Base-by-base conservation (phyloP, 2,888 invertebrate species). In the Hydrotaea diabolus region DNA sequence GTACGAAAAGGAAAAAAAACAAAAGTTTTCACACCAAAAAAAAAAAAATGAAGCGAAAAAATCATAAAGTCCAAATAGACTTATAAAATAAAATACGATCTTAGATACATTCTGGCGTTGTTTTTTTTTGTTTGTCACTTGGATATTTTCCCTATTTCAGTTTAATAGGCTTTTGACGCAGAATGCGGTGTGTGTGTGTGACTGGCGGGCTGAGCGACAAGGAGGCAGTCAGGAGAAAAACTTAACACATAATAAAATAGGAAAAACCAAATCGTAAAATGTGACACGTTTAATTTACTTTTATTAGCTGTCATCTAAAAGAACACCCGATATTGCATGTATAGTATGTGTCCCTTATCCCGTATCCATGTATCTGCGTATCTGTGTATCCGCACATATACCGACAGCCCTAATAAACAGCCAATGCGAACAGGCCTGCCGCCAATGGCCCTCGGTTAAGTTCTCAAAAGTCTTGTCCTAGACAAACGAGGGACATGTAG, bases 261-360 rank as follows among this genome's bases (percentile, higher is more conserved):
- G 36, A 49, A 74, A 77, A 77, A 46, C 36, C 49, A 78, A 71
- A 75, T 81, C 84, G 77, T 84, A 84, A 84, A 84, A 78, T 46
- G 77, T 76, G 80, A 80, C 77, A 84, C 55, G 74, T 80, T 75
- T 80, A 84, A 84, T 80, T 80, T 84, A 84, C 71, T 80, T 84
- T 84, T 84, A 84, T 84, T 84, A 84, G 77, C 78, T 79, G 81
- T 76, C 78, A 78, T 77, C 77, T 15, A 69, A 72, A 43, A 72
- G 46, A 79, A 72, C 59, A 53, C 46, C 31, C 66, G 53, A 57
- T 79, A 76, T 62, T 36, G 64, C 17, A 64, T 59, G 13, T 57
- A 59, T 26, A 39, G 43, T 19, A 21, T 43, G 17, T 17, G 36
- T 31, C 31, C 31, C 13, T 19, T 66, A 11, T 66, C 26, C 17